Percentiles rank a stretch among this genome's conserved stretches.
phyloP scores from a whole-genome alignment of 2,888 invertebrate genomes.

The Cerceris ruficornis region DNA sequence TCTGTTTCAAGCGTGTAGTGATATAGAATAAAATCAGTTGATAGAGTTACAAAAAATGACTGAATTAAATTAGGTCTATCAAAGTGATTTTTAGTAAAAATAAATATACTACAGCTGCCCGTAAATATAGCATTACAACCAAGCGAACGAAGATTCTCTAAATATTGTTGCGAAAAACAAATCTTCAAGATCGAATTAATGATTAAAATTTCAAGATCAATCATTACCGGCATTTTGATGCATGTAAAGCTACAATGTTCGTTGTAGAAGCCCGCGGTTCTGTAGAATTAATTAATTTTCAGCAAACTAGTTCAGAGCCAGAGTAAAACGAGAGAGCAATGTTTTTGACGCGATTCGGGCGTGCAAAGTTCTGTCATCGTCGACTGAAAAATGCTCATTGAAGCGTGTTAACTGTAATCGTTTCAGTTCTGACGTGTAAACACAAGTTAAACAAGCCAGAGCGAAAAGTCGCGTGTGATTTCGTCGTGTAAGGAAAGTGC shows the following conservation, averaged over 20 bases:
- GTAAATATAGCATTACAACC: no score
- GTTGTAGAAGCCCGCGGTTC: conserved; percentile 4
- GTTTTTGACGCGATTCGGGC: neutral
- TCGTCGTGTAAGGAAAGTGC: conserved; percentile 41
- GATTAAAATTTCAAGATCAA: conserved; percentile 31
- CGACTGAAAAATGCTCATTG: neutral
- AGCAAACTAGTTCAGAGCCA: conserved; percentile 20
- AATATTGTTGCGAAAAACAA: no score
- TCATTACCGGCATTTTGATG: neutral
- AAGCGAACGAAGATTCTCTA: no score
- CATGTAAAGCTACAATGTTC: neutral
- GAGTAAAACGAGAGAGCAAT: neutral
- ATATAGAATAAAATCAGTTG: no score
- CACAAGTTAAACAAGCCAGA: conserved; percentile 20
- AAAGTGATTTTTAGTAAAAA: no score
- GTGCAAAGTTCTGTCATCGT: neutral
- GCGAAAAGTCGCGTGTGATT: conserved; percentile 41
- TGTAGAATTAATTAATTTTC: conserved; percentile 34
- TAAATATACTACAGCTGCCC: no score
- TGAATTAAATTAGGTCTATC: no score
- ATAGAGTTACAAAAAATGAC: no score
- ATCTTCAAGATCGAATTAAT: no score
- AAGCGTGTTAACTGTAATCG: conserved; percentile 23
- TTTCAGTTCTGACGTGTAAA: conserved; percentile 22
- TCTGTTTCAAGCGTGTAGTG: no score